Evolutionary conservation across 2,113 vertebrate species (phyloP).

Genomic region (Hypomesus transpacificus): DNA sequence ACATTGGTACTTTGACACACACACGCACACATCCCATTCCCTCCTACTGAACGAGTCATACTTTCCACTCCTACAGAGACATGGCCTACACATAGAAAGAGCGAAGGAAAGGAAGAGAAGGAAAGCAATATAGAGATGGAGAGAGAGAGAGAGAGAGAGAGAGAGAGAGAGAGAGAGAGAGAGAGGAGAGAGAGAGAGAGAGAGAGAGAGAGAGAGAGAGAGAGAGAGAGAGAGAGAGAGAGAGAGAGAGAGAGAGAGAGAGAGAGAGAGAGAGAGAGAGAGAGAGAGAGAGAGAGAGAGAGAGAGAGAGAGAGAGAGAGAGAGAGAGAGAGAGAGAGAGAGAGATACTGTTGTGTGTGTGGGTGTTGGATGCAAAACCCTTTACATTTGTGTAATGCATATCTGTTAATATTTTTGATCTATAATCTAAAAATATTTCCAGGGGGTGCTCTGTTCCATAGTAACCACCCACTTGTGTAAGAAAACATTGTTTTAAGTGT

Average conservation of each 20-base stretch:
- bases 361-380: conserved; percentile 26
- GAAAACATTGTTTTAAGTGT: no score
- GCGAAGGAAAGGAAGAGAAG: no score
- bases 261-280: background rate
- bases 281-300: no score
- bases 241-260: background rate
- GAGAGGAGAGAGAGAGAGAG: no score
- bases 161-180: background rate
- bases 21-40: conserved; percentile 46
- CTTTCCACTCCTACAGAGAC: background rate
- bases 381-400: conserved; percentile 43
- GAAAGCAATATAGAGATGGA: no score
- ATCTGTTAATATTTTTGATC: conserved; percentile 42
- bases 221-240: background rate
- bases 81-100: no score
- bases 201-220: background rate
- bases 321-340: background rate
- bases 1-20: conserved; percentile 25
- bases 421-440: conserved; percentile 17
- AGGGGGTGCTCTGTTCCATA: no score
- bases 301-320: background rate
- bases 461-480: no score
- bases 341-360: background rate
- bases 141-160: background rate
- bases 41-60: conserved; percentile 25